Evolutionary conservation across 2,888 invertebrate genomes (phyloP).

Genomic region (Parnassius apollo): DNA sequence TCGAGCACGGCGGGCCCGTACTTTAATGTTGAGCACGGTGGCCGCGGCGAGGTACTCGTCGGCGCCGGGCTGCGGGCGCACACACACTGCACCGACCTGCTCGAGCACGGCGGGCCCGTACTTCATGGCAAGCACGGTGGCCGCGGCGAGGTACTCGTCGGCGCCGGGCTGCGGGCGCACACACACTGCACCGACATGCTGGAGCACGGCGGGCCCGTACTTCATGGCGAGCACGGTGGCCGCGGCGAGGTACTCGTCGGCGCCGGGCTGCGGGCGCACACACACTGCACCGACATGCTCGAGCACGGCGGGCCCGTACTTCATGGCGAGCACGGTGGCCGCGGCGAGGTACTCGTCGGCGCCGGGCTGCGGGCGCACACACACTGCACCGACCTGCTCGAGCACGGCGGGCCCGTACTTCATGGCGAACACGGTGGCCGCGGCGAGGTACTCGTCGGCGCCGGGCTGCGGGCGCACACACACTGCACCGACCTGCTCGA

Average conservation of each 20-base stretch:
- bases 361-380: constrained; percentile 56
- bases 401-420: no score
- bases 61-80: constrained; percentile 65
- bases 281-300: no score
- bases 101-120: no score
- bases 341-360: no score
- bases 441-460: constrained; percentile 90
- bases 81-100: no score
- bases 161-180: constrained; percentile 66
- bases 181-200: no score
- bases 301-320: no score
- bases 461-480: constrained; percentile 53
- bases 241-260: no score
- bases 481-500: constrained; percentile 57
- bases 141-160: constrained; percentile 91
- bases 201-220: no score
- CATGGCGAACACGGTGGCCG: constrained; percentile 91
- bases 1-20: constrained; percentile 87
- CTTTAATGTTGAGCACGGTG: constrained; percentile 93
- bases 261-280: constrained; percentile 59
- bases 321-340: no score
- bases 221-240: no score
- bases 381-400: no score
- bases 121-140: constrained; percentile 95
- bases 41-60: constrained; percentile 92